Conservation (phyloP, 1,140 invertebrate species). For the Drosophila pseudoananassae region DNA sequence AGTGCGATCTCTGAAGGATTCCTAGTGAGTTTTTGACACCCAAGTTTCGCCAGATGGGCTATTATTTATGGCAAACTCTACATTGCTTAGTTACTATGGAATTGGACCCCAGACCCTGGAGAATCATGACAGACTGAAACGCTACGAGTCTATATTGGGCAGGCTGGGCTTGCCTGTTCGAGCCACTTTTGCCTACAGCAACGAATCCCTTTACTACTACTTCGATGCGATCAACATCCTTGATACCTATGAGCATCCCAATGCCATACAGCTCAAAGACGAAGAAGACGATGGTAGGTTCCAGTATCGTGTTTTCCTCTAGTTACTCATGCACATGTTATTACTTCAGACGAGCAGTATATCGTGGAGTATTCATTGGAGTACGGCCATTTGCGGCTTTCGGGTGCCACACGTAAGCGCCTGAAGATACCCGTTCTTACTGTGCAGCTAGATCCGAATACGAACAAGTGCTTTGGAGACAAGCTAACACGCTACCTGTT, state of each 20-base stretch:
- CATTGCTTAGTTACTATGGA: slow-evolving; percentile 53
- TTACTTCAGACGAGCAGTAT: slow-evolving; percentile 93
- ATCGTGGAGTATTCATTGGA: slow-evolving; percentile 99
- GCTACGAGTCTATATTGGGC: slow-evolving; percentile 60
- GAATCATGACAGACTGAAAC: slow-evolving; percentile 60
- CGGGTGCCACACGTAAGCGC: slow-evolving; percentile 91
- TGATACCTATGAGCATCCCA: slow-evolving; percentile 61
- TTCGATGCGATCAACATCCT: slow-evolving; percentile 71
- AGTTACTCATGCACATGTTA: not conserved
- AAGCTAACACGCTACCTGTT: slow-evolving; percentile 94
- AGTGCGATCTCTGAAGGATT: slow-evolving; percentile 60
- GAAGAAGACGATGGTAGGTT: slow-evolving; percentile 62
- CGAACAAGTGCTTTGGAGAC: slow-evolving; percentile 97
- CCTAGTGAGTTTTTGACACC: slow-evolving; percentile 53
- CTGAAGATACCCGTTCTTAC: slow-evolving; percentile 97
- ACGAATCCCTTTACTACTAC: slow-evolving; percentile 75
- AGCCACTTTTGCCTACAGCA: slow-evolving; percentile 59
- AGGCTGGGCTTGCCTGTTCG: slow-evolving; percentile 55
- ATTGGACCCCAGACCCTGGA: slow-evolving; percentile 73
- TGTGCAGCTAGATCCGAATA: slow-evolving; percentile 94
- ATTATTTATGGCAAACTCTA: not conserved
- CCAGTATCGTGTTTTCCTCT: not conserved
- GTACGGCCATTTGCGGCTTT: slow-evolving; percentile 97
- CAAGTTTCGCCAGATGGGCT: not conserved
- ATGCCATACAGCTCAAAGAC: slow-evolving; percentile 59